Percentiles rank a stretch among this genome's conserved stretches.
phyloP scores from a whole-genome alignment of 2,113 vertebrate genomes.

The Dolichallabes microphthalmus region DNA sequence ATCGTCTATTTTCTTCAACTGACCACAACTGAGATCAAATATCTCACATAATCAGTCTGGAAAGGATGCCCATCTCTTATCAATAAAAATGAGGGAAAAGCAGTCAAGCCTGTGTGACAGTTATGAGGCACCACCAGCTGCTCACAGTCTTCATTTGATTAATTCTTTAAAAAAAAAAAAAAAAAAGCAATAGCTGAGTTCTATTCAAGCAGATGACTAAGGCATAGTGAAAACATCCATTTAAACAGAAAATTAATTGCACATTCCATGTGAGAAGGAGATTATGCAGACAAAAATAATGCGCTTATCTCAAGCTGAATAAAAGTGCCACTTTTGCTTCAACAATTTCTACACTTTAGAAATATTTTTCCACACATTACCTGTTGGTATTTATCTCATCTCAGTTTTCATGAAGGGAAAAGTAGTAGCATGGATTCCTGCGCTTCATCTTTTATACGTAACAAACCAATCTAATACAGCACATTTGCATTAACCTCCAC shows the following conservation, averaged over 20 bases:
- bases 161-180: neutral
- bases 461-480: neutral
- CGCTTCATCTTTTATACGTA: neutral
- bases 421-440: neutral
- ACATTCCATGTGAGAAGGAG: neutral
- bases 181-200: neutral
- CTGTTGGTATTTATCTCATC: neutral
- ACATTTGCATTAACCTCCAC: neutral
- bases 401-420: neutral
- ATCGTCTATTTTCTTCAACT: neutral
- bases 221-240: neutral
- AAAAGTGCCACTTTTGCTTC: neutral
- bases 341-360: neutral
- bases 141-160: conserved; percentile 10
- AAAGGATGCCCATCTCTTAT: neutral
- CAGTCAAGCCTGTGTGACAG: neutral
- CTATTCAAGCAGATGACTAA: conserved; percentile 15
- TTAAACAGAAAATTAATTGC: conserved; percentile 4
- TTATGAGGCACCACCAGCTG: conserved; percentile 2
- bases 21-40: neutral
- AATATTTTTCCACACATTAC: neutral
- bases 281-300: neutral
- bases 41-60: conserved; percentile 2
- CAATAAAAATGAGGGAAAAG: neutral
- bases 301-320: neutral